Base-by-base conservation (phyloP, 2,797 vertebrate species). In the Channa striata region DNA sequence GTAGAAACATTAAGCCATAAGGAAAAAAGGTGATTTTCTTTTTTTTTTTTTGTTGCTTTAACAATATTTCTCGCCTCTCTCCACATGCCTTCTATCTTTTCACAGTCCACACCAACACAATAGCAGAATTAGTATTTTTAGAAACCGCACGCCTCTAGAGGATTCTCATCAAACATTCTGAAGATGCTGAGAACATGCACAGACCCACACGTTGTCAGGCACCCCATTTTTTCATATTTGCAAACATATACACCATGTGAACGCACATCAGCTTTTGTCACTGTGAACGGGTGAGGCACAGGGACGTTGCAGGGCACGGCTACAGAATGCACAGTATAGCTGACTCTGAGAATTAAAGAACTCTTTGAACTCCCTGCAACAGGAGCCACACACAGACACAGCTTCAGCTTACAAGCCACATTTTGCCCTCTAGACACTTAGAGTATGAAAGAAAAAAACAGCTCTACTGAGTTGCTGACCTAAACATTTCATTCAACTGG, bases 41-140 rank as follows among this genome's bases (percentile, higher is more conserved):
- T 20, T n/a, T 34, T 20, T 37, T 3, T 43, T 21, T 52, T 10
- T 61, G 46, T 47, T 34, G 61, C 70, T 69, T 64, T 34, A 51
- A 39, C 69, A 49, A 56, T 77, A 25, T 54, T 74, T 33, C 57
- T 72, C 43, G 11, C 64, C 59, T 49, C 52, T 33, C 34, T 42
- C 48, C 62, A 16, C 67, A 43, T 68, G 57, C 21, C 53, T 62
- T 73, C 64, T 30, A 64, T 70, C 71, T 62, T 58, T 25, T 75
- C 62, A 52, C 74, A 78, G 74, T 82, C 79, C 81, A 73, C 69
- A 67, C 72, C 47, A 58, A 71, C 80, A 90, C 85, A 89, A 89
- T 85, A 62, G 81, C 37, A 81, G 78, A 87, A 84, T 83, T 81
- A 34, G 81, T 92, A 92, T 91, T 92, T 93, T 89, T 91, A 92